A percentile compares a stretch with the other conserved stretches of the same genome.
Evolutionary conservation across 2,797 vertebrate species (phyloP).

Genomic region (Gymnodraco acuticeps): DNA sequence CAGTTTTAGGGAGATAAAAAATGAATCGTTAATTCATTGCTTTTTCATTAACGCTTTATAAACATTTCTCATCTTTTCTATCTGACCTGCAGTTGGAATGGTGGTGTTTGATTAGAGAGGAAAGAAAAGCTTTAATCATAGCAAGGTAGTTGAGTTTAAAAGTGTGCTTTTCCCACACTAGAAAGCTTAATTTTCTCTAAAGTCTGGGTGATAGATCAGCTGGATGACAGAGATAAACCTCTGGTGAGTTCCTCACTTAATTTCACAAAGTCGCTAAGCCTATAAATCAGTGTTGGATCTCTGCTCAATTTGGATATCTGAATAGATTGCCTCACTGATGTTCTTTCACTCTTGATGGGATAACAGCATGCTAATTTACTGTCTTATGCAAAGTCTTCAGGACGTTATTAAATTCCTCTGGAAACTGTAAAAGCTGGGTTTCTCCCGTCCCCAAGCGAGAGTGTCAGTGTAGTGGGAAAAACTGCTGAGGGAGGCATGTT

Average conservation of each 20-base stretch:
- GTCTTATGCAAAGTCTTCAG: constrained; percentile 62
- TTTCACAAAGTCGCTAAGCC: constrained; percentile 60
- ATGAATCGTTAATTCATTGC: constrained; percentile 31
- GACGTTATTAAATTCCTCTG: constrained; percentile 59
- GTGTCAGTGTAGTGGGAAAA: constrained; percentile 57
- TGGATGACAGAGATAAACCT: constrained; percentile 69
- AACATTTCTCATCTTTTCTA: constrained; percentile 51
- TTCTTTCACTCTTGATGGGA: constrained; percentile 61
- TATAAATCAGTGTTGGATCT: constrained; percentile 71
- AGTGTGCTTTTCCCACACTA: constrained; percentile 20
- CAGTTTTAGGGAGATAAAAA: constrained; percentile 33
- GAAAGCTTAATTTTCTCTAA: constrained; percentile 66
- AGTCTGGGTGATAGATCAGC: constrained; percentile 62
- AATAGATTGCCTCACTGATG: constrained; percentile 50
- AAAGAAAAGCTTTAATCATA: constrained; percentile 41
- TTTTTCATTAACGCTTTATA: constrained; percentile 52
- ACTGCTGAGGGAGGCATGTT: constrained; percentile 70
- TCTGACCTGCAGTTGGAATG: constrained; percentile 48
- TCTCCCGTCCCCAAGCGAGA: constrained; percentile 46
- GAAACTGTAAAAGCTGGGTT: constrained; percentile 41
- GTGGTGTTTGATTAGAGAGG: constrained; percentile 40
- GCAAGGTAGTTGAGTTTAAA: constrained; percentile 22
- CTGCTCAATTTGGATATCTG: constrained; percentile 62
- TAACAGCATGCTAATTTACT: constrained; percentile 69
- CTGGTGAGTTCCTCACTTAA: constrained; percentile 67